Evolutionary conservation across 2,888 invertebrate genomes (phyloP), one percentile per base, ranked within the genome.

Genomic region (Morpho achilles): DNA sequence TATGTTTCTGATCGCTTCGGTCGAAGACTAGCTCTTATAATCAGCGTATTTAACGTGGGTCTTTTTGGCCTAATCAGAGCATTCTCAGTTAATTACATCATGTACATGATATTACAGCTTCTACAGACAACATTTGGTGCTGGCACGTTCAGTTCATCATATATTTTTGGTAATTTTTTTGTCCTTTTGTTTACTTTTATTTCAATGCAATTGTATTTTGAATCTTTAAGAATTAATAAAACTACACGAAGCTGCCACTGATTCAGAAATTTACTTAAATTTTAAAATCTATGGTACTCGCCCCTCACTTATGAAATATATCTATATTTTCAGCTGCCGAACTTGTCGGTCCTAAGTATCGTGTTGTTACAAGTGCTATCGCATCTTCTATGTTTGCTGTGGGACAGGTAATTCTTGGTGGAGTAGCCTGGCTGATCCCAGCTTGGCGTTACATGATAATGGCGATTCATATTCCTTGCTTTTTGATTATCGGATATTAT

Each of bases 361-460:
- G 96, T 44, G 94, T 95, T 0, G 70, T 95, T 16, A 93, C 93
- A 4, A 93, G 95, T 57, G 93, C 94, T 2, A 82, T 94, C 22
- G 90, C 94, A n/a, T 92, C 94, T 7, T 92, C 94, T 10, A 94
- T 94, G 80, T 96, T 94, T 69, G 93, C 95, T 0, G 68, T 94
- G 7, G 96, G 96, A 0, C 95, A 95, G 82, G 91, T 94, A 23
- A 68, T 93, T 0, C 80, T 95, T 7, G 95, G 94, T 0, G 71
- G 92, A 44, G 80, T 93, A 1, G 95, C 96, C 0, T 95, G 94
- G 92, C 77, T 88, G 60, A 83, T 93, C 2, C 91, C 92, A 63
- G 91, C 94, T 57, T 96, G 96, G 96, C 91, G 94, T 63, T 82
- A 89, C 63, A 80, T 94, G 63, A 90, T 95, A 55, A 86, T 94